These are phyloP conservation scores for Coendou prehensilis DNA, from an alignment of 2,797 vertebrate genomes.

Conservation along the genomic window DNA sequence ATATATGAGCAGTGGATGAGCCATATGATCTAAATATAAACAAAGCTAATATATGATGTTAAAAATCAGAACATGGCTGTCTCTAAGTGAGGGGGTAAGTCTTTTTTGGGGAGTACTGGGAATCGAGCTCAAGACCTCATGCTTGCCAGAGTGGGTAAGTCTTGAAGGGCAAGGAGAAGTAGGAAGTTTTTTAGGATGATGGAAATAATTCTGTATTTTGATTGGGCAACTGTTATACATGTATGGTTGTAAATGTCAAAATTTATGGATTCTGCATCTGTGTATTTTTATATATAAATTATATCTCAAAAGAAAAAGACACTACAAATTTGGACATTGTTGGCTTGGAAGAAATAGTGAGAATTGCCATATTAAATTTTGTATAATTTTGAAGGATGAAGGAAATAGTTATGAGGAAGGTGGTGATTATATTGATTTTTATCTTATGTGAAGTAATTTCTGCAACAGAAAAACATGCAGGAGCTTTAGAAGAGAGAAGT, in stretches of 20 bases:
- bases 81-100: background rate
- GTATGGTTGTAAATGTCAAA: background rate
- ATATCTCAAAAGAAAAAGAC: conserved; percentile 32
- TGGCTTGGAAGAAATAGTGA: background rate
- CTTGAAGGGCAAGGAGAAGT: background rate
- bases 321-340: conserved; percentile 11
- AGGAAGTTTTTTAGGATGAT: background rate
- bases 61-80: conserved; percentile 1
- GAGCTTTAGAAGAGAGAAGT: background rate
- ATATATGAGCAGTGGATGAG: background rate
- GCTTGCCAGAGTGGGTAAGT: background rate
- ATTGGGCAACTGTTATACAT: background rate
- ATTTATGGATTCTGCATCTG: conserved; percentile 5
- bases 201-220: background rate
- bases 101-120: background rate
- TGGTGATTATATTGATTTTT: conserved; percentile 20
- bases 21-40: background rate
- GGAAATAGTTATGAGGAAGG: background rate
- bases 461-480: background rate
- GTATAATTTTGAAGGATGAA: background rate
- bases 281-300: conserved; percentile 33
- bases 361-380: background rate
- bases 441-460: conserved; percentile 1
- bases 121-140: too few species aligned
- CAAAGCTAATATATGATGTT: background rate